Percentiles rank a stretch among this genome's conserved stretches.
Conservation (phyloP, 2,797 vertebrate genomes). For the Falco peregrinus region DNA sequence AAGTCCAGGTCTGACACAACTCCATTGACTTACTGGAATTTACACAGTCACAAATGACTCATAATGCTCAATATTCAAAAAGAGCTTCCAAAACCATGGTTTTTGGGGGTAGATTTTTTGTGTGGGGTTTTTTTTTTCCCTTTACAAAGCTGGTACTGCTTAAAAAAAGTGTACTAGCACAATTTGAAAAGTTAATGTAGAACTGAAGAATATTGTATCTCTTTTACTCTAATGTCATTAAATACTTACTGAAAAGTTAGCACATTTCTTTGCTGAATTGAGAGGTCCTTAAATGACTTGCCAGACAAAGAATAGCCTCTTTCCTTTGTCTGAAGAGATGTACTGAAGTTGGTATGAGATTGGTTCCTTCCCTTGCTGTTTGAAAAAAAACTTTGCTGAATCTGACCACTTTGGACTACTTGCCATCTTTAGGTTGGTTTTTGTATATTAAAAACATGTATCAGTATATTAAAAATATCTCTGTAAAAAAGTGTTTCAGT, state of each 20-base stretch:
- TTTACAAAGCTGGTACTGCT: background rate
- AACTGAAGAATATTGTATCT: background rate
- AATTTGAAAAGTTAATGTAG: background rate
- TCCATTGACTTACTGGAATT: slow-evolving; percentile 40
- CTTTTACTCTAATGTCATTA: background rate
- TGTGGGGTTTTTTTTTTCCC: background rate
- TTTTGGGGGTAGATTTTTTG: background rate
- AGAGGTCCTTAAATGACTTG: background rate
- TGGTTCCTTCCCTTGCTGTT: background rate
- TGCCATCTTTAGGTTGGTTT: background rate
- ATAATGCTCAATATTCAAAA: slow-evolving; percentile 29
- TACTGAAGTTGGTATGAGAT: background rate
- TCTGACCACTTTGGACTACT: background rate
- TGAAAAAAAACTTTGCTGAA: background rate
- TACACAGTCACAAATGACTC: slow-evolving; percentile 35
- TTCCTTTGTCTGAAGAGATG: background rate
- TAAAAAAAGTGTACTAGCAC: background rate
- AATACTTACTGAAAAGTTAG: background rate
- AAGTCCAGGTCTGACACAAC: slow-evolving; percentile 19
- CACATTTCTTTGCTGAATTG: background rate
- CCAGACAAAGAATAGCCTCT: background rate
- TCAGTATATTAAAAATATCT: background rate
- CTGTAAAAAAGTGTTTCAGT: background rate
- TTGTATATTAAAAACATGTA: background rate
- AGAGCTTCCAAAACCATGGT: background rate